A percentile compares a stretch with the other conserved stretches of the same genome.
phyloP scores from a whole-genome alignment of 2,888 invertebrate genomes.

The Seira sanloemensis region DNA sequence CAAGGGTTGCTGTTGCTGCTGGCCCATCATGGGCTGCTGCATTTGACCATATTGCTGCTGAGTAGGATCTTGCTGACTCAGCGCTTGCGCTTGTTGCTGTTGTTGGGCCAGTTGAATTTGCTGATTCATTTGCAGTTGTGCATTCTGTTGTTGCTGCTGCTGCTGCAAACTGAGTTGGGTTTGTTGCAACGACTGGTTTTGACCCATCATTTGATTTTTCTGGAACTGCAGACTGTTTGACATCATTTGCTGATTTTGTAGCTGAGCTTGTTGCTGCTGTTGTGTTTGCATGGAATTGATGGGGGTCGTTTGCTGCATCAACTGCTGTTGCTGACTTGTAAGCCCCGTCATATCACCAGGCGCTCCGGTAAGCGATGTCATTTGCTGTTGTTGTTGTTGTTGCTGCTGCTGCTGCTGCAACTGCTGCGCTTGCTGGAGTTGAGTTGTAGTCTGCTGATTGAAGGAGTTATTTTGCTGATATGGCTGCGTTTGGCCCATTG shows the following conservation, averaged over 20 bases:
- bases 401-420: constrained; percentile 64
- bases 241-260: constrained; percentile 51
- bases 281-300: constrained; percentile 19
- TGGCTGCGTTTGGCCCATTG: constrained; percentile 59
- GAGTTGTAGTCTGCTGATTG: constrained; percentile 30
- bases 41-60: constrained; percentile 52
- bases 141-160: constrained; percentile 49
- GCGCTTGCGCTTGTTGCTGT: constrained; percentile 32
- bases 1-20: constrained; percentile 49
- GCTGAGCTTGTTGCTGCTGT: constrained; percentile 53
- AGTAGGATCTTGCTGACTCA: constrained; percentile 17
- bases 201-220: constrained; percentile 30
- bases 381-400: constrained; percentile 78
- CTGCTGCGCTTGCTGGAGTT: constrained; percentile 43
- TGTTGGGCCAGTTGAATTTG: constrained; percentile 35
- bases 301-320: constrained; percentile 24
- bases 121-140: constrained; percentile 61
- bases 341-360: constrained; percentile 17
- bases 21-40: constrained; percentile 78
- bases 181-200: constrained; percentile 27
- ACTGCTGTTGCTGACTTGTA: constrained; percentile 28
- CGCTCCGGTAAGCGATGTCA: constrained; percentile 32
- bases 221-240: constrained; percentile 52
- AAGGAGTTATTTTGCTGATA: constrained; percentile 42
- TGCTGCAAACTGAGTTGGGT: constrained; percentile 5